phyloP scores from a whole-genome alignment of 2,888 invertebrate genomes.

The Polydrusus pterygomalis region DNA sequence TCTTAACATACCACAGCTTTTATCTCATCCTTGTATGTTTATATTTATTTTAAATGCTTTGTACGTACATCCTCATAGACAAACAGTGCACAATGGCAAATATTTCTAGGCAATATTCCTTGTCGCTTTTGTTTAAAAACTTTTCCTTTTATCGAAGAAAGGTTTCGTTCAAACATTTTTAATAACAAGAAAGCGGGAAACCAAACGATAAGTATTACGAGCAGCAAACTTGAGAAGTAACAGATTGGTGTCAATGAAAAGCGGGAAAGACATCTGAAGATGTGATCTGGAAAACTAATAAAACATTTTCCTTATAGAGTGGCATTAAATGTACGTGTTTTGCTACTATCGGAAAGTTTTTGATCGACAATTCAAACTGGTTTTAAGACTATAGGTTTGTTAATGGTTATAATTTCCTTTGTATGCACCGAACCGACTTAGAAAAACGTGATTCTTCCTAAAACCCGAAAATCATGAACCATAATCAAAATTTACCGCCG shows the following conservation, averaged over 20 bases:
- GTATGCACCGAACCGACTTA: no score
- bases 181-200: slow-evolving; percentile 33
- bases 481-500: no score
- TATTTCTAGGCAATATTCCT: slow-evolving; percentile 14
- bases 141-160: slow-evolving; percentile 29
- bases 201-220: slow-evolving; percentile 30
- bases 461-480: no score
- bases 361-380: no score
- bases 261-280: slow-evolving; percentile 27
- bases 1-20: no score
- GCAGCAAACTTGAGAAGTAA: slow-evolving; percentile 36
- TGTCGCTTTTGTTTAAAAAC: slow-evolving; percentile 15
- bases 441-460: no score
- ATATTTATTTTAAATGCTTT: no score
- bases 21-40: no score
- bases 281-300: slow-evolving; percentile 38
- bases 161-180: slow-evolving; percentile 42
- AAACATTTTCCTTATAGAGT: slow-evolving; percentile 33
- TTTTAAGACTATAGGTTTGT: no score
- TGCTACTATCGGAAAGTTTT: not conserved
- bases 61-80: no score
- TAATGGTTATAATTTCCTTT: no score
- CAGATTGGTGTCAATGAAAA: slow-evolving; percentile 44
- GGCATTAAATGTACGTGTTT: slow-evolving; percentile 2
- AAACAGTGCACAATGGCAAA: not conserved